These are phyloP conservation scores for Mormyrus lacerda DNA, from an alignment of 2,113 vertebrate species.

Conservation along the genomic window DNA sequence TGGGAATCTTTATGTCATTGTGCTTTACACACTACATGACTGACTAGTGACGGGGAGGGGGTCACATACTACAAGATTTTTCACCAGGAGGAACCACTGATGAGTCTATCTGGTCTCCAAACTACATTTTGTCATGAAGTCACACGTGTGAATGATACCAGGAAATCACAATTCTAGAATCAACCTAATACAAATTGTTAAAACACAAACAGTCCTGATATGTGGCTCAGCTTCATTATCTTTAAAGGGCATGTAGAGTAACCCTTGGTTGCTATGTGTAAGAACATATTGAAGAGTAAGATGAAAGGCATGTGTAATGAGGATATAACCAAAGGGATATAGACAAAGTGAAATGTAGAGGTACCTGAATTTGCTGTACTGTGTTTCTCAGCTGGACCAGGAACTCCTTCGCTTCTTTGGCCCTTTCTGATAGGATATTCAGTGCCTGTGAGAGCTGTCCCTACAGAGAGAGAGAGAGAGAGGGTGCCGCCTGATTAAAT, in stretches of 20 bases:
- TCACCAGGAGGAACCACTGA: too few species aligned
- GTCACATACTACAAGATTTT: too few species aligned
- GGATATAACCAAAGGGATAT: neutral
- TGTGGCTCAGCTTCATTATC: neutral
- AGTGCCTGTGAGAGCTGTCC: constrained; percentile 93
- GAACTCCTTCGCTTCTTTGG: constrained; percentile 96
- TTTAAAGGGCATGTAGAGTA: neutral
- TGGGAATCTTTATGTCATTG: too few species aligned
- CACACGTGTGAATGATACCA: too few species aligned
- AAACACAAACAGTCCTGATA: neutral
- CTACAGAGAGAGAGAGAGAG: constrained; percentile 49
- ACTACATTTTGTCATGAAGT: too few species aligned
- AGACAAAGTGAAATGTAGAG: neutral
- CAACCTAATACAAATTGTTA: too few species aligned
- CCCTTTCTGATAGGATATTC: constrained; percentile 88
- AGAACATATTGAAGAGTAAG: neutral
- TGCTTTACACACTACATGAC: too few species aligned
- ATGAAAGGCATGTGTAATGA: neutral
- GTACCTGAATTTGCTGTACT: constrained; percentile 94
- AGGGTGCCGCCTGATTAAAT: neutral
- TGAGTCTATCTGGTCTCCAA: too few species aligned
- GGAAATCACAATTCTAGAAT: too few species aligned
- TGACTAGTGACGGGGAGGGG: too few species aligned
- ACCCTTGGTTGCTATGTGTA: neutral
- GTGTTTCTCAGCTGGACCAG: constrained; percentile 91